Evolutionary conservation across 2,888 invertebrate species (phyloP).

Genomic region (Idaea dimidiata): DNA sequence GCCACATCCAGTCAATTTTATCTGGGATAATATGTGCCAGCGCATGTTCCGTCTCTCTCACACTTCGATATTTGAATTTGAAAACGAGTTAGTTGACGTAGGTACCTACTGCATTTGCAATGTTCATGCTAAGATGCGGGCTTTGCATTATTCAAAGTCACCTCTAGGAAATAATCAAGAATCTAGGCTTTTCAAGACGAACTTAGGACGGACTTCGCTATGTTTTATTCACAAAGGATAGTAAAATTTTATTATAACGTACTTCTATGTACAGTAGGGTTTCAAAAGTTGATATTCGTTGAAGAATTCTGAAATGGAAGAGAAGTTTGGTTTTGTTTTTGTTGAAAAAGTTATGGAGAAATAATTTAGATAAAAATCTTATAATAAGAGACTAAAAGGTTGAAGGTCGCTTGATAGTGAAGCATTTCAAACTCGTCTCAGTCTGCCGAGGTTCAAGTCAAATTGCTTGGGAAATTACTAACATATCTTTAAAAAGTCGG

Average conservation of each 20-base stretch:
- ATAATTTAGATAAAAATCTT: no score
- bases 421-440: no score
- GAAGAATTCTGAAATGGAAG: no score
- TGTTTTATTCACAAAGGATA: slow-evolving; percentile 1
- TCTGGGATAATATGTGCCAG: not conserved
- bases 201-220: not conserved
- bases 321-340: no score
- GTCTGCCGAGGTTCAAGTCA: no score
- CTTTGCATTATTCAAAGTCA: slow-evolving; percentile 2
- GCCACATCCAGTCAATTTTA: not conserved
- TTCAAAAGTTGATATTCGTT: no score
- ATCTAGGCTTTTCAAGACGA: not conserved
- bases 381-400: no score
- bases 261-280: not conserved
- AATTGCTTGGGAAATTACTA: no score
- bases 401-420: no score
- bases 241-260: not conserved
- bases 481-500: no score
- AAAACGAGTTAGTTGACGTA: slow-evolving; percentile 15
- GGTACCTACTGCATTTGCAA: slow-evolving; percentile 7
- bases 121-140: not conserved
- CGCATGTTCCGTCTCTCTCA: not conserved
- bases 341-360: no score
- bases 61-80: slow-evolving; percentile 15
- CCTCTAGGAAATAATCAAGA: slow-evolving; percentile 1